Evolutionary conservation across 2,797 vertebrate genomes (phyloP).

Genomic region (Chelon labrosus): DNA sequence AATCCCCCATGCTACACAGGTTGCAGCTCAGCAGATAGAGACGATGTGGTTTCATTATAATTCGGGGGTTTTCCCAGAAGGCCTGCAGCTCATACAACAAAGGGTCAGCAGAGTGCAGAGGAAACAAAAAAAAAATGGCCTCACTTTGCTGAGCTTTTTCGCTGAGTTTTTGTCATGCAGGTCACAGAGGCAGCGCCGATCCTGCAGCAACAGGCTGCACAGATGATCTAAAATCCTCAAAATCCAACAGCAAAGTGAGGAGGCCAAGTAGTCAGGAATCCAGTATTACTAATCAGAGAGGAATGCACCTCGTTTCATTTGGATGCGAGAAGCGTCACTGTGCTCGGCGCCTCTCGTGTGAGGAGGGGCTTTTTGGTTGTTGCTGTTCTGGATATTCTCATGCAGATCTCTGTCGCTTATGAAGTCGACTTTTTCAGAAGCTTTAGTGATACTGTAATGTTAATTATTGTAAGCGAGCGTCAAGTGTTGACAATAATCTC

Average conservation of each 20-base stretch:
- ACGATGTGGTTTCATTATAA: neutral
- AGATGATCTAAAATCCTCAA: slow-evolving; percentile 80
- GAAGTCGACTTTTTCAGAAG: neutral
- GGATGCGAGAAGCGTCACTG: slow-evolving; percentile 40
- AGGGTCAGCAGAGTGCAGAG: neutral
- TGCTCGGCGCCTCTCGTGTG: neutral
- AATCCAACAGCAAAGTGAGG: slow-evolving; percentile 64
- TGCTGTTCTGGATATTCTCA: slow-evolving; percentile 9
- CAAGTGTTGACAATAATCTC: neutral
- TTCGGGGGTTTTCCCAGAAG: slow-evolving; percentile 42
- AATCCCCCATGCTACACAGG: fast-evolving
- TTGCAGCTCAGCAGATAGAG: neutral
- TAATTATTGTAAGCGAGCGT: neutral
- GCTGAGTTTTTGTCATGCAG: slow-evolving; percentile 26
- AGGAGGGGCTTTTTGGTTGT: neutral
- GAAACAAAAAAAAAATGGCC: neutral
- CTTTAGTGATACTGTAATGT: neutral
- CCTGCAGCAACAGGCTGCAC: slow-evolving; percentile 69
- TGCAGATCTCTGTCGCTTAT: neutral
- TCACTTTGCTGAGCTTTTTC: slow-evolving; percentile 16
- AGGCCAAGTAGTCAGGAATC: slow-evolving; percentile 69
- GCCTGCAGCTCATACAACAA: slow-evolving; percentile 31
- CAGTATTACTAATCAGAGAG: slow-evolving; percentile 79
- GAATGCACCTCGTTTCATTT: slow-evolving; percentile 70
- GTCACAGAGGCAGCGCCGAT: slow-evolving; percentile 34